phyloP scores from a whole-genome alignment of 2,888 invertebrate genomes.

The Pteria penguin region DNA sequence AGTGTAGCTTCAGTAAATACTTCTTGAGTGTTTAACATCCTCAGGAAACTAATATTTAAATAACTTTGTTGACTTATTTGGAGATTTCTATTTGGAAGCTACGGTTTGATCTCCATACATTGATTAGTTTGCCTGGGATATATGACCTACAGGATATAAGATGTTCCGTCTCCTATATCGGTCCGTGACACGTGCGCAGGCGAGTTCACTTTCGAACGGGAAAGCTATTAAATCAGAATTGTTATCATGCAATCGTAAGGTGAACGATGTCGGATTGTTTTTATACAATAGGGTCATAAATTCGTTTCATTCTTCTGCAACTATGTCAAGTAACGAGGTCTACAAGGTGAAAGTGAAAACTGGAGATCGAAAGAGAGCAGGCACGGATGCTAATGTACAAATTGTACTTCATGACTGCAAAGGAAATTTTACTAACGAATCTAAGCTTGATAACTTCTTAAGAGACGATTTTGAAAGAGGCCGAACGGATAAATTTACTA shows the following conservation, averaged over 20 bases:
- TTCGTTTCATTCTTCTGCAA: background rate
- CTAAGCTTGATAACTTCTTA: slow-evolving; percentile 78
- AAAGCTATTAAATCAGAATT: background rate
- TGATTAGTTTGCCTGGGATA: too few species aligned
- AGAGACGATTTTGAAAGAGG: slow-evolving; percentile 75
- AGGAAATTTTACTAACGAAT: slow-evolving; percentile 72
- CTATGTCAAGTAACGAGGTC: background rate
- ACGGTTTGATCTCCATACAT: too few species aligned
- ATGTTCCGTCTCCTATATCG: background rate
- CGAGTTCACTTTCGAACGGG: background rate
- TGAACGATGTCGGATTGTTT: background rate
- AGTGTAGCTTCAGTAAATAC: too few species aligned
- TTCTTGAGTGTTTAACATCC: too few species aligned
- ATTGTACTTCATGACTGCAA: slow-evolving; percentile 78
- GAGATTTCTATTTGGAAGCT: too few species aligned
- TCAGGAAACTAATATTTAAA: too few species aligned
- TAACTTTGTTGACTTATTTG: too few species aligned
- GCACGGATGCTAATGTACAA: slow-evolving; percentile 80
- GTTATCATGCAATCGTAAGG: too few species aligned
- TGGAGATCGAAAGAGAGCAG: slow-evolving; percentile 80
- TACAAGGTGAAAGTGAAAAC: slow-evolving; percentile 80
- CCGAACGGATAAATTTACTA: slow-evolving; percentile 63
- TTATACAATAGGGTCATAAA: background rate
- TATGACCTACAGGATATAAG: too few species aligned
- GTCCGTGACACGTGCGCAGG: background rate